These are phyloP conservation scores for Limnephilus lunatus DNA, from an alignment of 2,888 invertebrate genomes.

Conservation along the genomic window DNA sequence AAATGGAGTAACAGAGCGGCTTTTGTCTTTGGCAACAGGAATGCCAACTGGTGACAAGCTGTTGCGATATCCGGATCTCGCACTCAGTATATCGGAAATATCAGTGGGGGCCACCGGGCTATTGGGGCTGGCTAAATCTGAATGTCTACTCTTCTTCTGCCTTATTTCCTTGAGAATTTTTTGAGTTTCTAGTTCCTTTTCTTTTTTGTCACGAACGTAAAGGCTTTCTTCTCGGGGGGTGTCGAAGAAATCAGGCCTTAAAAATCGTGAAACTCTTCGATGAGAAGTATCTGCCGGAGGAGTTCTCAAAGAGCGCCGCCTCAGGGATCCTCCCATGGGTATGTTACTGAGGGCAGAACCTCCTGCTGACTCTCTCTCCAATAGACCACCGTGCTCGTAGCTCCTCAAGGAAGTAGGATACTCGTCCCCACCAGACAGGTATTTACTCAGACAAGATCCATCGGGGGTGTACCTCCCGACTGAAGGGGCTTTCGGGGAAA, in stretches of 20 bases:
- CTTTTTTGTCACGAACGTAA: constrained; percentile 79
- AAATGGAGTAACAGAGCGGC: constrained; percentile 75
- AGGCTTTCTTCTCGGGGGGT: constrained; percentile 82
- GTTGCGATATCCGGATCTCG: constrained; percentile 45
- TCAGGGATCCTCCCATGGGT: constrained; percentile 66
- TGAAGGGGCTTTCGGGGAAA: constrained; percentile 45
- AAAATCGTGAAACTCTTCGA: constrained; percentile 84
- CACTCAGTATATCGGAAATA: constrained; percentile 69
- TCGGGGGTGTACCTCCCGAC: constrained; percentile 72
- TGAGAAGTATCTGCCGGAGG: constrained; percentile 72
- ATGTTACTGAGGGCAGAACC: constrained; percentile 65
- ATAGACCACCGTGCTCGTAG: constrained; percentile 67
- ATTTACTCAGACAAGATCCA: constrained; percentile 78
- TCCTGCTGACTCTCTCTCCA: constrained; percentile 70
- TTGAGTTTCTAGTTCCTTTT: constrained; percentile 84
- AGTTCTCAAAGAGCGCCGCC: constrained; percentile 71
- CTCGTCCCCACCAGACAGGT: constrained; percentile 73
- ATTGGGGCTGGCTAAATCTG: constrained; percentile 69
- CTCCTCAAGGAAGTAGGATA: constrained; percentile 70
- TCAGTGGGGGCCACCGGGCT: constrained; percentile 70
- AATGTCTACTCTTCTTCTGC: constrained; percentile 77
- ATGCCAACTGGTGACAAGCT: constrained; percentile 71
- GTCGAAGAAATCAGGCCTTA: constrained; percentile 88
- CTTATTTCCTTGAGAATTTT: constrained; percentile 82
- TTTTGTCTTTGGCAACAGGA: constrained; percentile 72